Conservation (phyloP, 2,113 vertebrate genomes). For the Oncorhynchus nerka region DNA sequence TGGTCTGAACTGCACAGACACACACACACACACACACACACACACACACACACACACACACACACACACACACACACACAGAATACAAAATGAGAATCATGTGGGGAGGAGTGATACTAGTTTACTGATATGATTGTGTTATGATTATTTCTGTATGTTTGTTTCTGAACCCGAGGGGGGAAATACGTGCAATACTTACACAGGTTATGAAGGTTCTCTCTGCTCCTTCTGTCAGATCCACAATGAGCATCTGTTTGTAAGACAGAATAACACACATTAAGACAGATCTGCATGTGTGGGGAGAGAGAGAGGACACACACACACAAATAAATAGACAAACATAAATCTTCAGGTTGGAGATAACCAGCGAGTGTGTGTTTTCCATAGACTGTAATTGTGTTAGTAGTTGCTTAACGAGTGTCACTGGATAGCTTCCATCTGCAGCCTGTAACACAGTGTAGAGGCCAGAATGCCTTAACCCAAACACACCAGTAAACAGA, state of each 20-base stretch:
- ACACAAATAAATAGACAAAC: not conserved
- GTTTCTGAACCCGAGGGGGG: not conserved
- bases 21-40: not conserved
- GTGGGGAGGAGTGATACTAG: not conserved
- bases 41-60: not conserved
- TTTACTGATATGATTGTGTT: not conserved
- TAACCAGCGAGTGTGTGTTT: not conserved
- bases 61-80: not conserved
- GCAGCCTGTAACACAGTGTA: not conserved
- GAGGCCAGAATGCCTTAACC: not conserved
- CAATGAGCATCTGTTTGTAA: conserved; percentile 73
- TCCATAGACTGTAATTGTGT: conserved; percentile 11
- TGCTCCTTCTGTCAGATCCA: conserved; percentile 74
- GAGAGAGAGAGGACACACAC: too few species aligned
- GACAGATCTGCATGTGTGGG: not conserved
- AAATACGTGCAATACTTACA: conserved; percentile 58
- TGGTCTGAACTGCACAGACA: not conserved
- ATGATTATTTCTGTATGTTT: not conserved
- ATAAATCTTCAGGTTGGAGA: not conserved
- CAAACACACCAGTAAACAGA: conserved; percentile 4
- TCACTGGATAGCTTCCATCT: conserved; percentile 7
- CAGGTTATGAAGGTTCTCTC: conserved; percentile 62
- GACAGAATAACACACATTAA: not conserved
- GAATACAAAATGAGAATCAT: not conserved
- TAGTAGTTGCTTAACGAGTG: conserved; percentile 5